Evolutionary conservation across 2,888 invertebrate genomes (phyloP), one percentile per base, ranked within the genome.

Genomic region (Abscondita cerata): DNA sequence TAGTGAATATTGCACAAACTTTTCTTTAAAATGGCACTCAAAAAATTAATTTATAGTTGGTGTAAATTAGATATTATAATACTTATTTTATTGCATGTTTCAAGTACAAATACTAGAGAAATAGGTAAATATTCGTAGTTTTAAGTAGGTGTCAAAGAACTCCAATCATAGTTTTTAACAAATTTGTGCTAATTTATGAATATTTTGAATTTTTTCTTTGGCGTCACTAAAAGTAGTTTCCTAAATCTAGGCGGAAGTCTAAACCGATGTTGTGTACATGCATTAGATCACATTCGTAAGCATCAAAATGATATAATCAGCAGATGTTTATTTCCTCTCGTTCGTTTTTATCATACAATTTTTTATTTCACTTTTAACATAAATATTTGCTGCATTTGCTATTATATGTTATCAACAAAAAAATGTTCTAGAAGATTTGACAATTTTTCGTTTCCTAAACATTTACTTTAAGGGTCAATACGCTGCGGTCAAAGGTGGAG

Each of bases 291-390:
- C 41, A 36, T 59, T 40, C 60, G 36, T 47, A 54, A 55, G 34
- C 16, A 31, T 36, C 41, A 59, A 52, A 54, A 56, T 55, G 63
- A 64, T 59, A 34, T 59, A 52, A 59, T 59, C 52, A 59, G 51
- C 63, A 64, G 63, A 64, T 64, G 63, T 59, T 40, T 40, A 20
- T 56, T 52, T 59, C 59, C 52, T 52, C 31, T 40, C 52, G 33
- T 5, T 13, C 6, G 34, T 36, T 11, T 33, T 48, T 51, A 20
- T 15, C 13, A 18, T 51, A 6, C 16, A 15, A 1, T 16, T 34
- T 51, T 34, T 33, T 18, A 18, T 1, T 41, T 41, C 2, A 36
- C n/a, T n/a, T 36, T 36, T n/a, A 36, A n/a, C 11, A 36, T 36
- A n/a, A 36, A 36, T 9, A 36, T 36, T 36, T 2, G 11, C 25